These are phyloP conservation scores for Nematopogon swammerdamellus DNA, from an alignment of 2,888 invertebrate genomes.

Conservation along the genomic window DNA sequence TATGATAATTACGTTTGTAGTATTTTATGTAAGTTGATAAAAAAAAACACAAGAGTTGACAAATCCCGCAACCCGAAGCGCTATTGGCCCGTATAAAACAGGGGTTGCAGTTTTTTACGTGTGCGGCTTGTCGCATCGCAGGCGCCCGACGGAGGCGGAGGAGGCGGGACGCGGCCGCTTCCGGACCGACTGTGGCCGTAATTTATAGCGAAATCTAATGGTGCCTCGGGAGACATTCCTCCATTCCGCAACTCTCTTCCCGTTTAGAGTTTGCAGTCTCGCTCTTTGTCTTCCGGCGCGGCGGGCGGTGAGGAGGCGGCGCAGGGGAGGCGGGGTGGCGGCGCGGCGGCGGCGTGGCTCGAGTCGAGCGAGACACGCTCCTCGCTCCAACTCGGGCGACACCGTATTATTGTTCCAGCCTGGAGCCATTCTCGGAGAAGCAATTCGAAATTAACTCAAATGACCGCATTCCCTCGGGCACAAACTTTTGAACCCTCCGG, in stretches of 20 bases:
- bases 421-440: not conserved
- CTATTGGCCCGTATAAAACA: too few species aligned
- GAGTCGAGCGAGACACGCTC: not conserved
- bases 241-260: slow-evolving; percentile 15
- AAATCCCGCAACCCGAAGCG: too few species aligned
- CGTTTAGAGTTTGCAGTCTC: slow-evolving; percentile 12
- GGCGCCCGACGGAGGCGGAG: too few species aligned
- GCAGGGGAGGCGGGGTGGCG: slow-evolving; percentile 13
- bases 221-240: slow-evolving; percentile 25
- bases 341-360: slow-evolving; percentile 14
- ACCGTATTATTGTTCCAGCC: not conserved
- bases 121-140: too few species aligned
- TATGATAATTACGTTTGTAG: too few species aligned
- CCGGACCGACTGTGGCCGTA: slow-evolving; percentile 26
- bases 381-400: not conserved
- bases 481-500: not conserved
- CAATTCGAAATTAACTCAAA: not conserved
- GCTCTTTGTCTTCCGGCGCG: slow-evolving; percentile 4
- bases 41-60: too few species aligned
- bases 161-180: slow-evolving; percentile 11
- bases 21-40: too few species aligned
- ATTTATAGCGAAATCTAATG: slow-evolving; percentile 38
- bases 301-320: too few species aligned
- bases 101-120: too few species aligned
- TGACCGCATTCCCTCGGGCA: not conserved